Conservation (phyloP, 2,888 invertebrate genomes). For the Dynastes tityus region DNA sequence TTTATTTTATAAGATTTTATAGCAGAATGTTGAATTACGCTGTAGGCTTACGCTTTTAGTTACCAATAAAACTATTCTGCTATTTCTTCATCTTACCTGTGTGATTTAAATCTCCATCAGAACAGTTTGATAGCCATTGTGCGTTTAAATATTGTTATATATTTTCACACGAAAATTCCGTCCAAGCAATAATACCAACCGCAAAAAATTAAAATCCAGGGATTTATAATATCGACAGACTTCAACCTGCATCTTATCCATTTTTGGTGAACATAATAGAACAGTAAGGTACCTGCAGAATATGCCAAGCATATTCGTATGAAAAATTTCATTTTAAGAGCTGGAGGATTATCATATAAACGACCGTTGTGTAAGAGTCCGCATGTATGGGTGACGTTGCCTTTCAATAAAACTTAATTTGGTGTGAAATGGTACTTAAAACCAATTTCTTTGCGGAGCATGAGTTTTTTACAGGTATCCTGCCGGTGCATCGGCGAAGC, state of each 20-base stretch:
- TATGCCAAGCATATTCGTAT: neutral
- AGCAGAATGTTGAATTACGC: too few species aligned
- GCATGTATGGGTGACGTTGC: slow-evolving; percentile 6
- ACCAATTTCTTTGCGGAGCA: slow-evolving; percentile 46
- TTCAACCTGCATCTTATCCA: neutral
- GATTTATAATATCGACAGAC: neutral
- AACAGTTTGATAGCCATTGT: too few species aligned
- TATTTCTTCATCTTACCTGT: too few species aligned
- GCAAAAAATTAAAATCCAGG: too few species aligned
- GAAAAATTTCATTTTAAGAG: slow-evolving; percentile 19
- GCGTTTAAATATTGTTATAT: too few species aligned
- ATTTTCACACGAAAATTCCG: too few species aligned
- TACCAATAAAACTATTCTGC: too few species aligned
- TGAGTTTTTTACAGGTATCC: slow-evolving; percentile 28
- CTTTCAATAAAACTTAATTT: slow-evolving; percentile 49
- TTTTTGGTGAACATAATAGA: neutral
- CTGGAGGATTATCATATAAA: slow-evolving; percentile 5
- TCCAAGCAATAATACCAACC: too few species aligned
- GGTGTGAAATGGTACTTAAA: slow-evolving; percentile 53
- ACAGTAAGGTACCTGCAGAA: slow-evolving; percentile 12
- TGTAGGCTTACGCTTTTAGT: too few species aligned
- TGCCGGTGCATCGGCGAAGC: neutral
- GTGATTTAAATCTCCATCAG: too few species aligned
- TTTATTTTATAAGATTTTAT: too few species aligned
- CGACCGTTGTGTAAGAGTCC: neutral